These are phyloP conservation scores for Melitaea athalia DNA, from an alignment of 2,888 invertebrate genomes.

Conservation along the genomic window DNA sequence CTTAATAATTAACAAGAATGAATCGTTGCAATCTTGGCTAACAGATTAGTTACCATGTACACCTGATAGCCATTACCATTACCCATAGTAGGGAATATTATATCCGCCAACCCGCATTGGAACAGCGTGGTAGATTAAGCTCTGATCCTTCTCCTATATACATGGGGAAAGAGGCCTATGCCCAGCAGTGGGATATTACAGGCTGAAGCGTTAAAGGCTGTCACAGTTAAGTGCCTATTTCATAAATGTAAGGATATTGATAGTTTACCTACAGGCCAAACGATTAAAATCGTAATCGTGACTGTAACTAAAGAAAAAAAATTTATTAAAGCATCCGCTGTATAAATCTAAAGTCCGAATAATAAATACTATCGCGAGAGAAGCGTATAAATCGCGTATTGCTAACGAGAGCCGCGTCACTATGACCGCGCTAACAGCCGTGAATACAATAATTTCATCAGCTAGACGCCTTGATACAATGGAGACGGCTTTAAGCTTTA, in stretches of 20 bases:
- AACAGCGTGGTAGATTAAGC: too few species aligned
- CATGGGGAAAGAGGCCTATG: too few species aligned
- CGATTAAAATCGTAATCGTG: neutral
- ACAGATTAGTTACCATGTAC: too few species aligned
- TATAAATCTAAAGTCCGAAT: constrained; percentile 42
- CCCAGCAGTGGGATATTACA: too few species aligned
- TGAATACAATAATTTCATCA: constrained; percentile 35
- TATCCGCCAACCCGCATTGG: too few species aligned
- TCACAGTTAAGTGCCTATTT: too few species aligned
- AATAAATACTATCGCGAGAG: constrained; percentile 57
- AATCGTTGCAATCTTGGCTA: too few species aligned
- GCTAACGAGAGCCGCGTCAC: constrained; percentile 39
- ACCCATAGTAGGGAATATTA: too few species aligned
- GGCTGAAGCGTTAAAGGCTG: too few species aligned
- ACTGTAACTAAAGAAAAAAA: constrained; percentile 18
- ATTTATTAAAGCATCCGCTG: constrained; percentile 5
- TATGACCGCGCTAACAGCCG: constrained; percentile 27
- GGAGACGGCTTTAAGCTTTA: constrained; percentile 12
- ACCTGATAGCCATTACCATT: too few species aligned
- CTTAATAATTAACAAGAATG: neutral
- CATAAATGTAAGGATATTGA: too few species aligned
- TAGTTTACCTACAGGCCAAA: neutral
- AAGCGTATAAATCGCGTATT: constrained; percentile 34
- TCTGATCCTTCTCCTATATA: too few species aligned
- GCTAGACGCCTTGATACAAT: constrained; percentile 24